Base-by-base conservation (phyloP, 2,888 invertebrate genomes). In the Plebejus melissa region DNA sequence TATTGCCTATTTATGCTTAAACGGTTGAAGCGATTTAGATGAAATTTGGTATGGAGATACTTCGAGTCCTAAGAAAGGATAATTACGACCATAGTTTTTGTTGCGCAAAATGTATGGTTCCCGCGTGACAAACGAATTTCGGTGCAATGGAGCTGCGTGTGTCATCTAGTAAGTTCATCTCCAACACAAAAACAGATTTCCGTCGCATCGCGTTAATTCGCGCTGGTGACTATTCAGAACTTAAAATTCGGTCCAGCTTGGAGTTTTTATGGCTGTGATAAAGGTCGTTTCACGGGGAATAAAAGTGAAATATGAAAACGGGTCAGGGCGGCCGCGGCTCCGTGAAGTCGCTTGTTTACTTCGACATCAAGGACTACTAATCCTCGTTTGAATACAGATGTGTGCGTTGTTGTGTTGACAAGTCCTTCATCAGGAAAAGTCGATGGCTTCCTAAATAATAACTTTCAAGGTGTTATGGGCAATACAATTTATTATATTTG, bases 291-390 rank as follows among this genome's bases (percentile, higher is more conserved):
- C 69, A 36, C 69, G 69, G 74, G 76, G 77, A 76, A 78, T 77
- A 77, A 75, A 83, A 85, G 82, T 83, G 79, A 79, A 83, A 79
- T 84, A 83, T 82, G 82, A 82, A 87, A 85, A 82, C 84, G 80
- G 86, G 86, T 86, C 87, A 85, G 76, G 76, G 76, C 70, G 72
- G 83, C 84, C 83, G 72, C 74, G 78, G 82, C 82, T 87, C 80
- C 87, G 82, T 76, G 74, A 76, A 75, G 82, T 75, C 80, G 80
- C 80, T 65, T 65, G 60, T 65, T 65, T 32, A 32, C n/a, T 60
- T 11, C 9, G 28, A 58, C 28, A 28, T 11, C 60, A 60, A 60
- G 60, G 28, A 60, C 60, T 60, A 46, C 2, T 46, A 46, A 41
- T 41, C 41, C 41, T 41, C 41, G 9, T 41, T 41, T 41, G 46